Evolutionary conservation across 2,888 invertebrate species (phyloP), one percentile per base, ranked within the genome.

Genomic region (Panzeria rudis): DNA sequence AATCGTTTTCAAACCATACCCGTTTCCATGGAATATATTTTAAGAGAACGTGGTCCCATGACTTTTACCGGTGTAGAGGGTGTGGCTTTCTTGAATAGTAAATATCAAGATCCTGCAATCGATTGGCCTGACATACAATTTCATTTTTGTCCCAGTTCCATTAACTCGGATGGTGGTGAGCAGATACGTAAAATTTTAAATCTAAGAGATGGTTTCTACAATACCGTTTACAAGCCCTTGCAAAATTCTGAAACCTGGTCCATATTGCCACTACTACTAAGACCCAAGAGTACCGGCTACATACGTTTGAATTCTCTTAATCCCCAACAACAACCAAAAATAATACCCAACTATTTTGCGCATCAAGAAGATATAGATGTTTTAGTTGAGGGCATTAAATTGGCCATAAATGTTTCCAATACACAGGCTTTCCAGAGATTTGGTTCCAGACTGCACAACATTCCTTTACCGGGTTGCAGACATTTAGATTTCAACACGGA

Each of bases 291-390:
- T 90, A 95, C 95, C 0, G 99, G 99, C 0, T 96, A 96, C 95
- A 93, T 99, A n/a, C 95, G 95, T 69, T 93, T 99, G 20, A 95
- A 95, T 87, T 97, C 96, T 64, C 94, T 94, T 47, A 96, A 98
- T 92, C 98, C 98, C 0, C 94, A 95, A 86, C 95, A 96, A 0
- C 95, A 96, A 85, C 98, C 98, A 0, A 95, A 96, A 15, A 96
- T 99, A 75, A 96, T 97, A 90, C 98, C 98, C 0, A 98, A 98
- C 91, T 99, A 99, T 91, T 96, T 99, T 90, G 95, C 97, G 0
- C 95, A 97, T 88, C 95, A 95, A 86, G 95, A 96, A 89, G 98
- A 99, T 89, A 94, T 97, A 15, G 93, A 95, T 87, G 94, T 96
- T 0, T 91, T 98, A 2, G 95, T 96, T 0, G 97, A 97, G 90